Evolutionary conservation across 1,140 invertebrate species (phyloP).

Genomic region (Dinoponera quadriceps): DNA sequence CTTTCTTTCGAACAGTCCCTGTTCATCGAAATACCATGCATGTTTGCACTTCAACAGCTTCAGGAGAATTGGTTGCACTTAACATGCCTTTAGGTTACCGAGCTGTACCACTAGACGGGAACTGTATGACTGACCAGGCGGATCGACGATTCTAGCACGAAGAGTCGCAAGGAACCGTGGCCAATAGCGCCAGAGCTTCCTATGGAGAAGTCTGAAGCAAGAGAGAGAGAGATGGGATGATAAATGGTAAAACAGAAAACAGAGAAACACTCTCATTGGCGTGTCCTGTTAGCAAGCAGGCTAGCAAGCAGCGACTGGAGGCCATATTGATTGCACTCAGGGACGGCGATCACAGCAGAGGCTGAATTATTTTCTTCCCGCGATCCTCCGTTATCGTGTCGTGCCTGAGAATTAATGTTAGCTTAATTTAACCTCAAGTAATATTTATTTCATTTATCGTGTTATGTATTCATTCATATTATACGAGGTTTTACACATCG

Average conservation of each 20-base stretch:
- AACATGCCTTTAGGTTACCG: not conserved
- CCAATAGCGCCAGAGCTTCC: conserved; percentile 10
- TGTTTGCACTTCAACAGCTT: no score
- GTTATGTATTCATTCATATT: not conserved
- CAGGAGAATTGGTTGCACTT: no score
- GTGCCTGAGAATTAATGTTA: not conserved
- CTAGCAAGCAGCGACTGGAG: conserved; percentile 72
- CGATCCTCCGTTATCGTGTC: conserved; percentile 23
- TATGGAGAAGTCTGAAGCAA: not conserved
- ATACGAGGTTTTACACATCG: not conserved
- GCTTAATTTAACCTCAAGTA: conserved; percentile 4
- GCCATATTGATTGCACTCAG: conserved; percentile 83
- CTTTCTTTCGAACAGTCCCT: no score
- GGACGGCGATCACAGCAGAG: conserved; percentile 74
- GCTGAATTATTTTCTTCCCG: conserved; percentile 71
- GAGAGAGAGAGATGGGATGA: not conserved
- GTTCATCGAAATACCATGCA: no score
- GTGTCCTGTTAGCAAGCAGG: conserved; percentile 65
- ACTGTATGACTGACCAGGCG: conserved; percentile 43
- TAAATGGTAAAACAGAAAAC: not conserved
- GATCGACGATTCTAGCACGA: not conserved
- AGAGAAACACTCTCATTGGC: conserved; percentile 53
- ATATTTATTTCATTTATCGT: not conserved
- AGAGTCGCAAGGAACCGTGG: not conserved
- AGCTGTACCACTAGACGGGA: not conserved